These are phyloP conservation scores for Phalera bucephala DNA, from an alignment of 2,888 invertebrate genomes.

Conservation along the genomic window DNA sequence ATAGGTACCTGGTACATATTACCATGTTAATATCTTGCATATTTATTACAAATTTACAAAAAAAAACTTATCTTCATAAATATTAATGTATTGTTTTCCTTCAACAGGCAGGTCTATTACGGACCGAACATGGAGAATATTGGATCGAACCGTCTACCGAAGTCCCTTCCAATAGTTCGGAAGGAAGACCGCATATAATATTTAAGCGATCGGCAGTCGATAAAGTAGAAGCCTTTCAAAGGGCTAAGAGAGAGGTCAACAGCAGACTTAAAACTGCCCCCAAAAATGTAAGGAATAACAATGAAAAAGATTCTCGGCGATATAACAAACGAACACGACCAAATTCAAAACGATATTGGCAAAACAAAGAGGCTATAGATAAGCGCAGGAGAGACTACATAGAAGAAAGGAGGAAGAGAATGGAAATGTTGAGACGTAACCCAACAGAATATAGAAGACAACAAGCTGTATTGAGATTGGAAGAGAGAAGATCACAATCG, in stretches of 20 bases:
- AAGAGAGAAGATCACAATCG: conserved; percentile 52
- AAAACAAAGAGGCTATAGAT: conserved; percentile 84
- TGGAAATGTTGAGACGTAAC: conserved; percentile 65
- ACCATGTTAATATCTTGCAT: too few species aligned
- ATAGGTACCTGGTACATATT: too few species aligned
- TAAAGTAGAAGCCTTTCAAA: conserved; percentile 65
- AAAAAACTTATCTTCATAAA: too few species aligned
- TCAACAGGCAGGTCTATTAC: conserved; percentile 86
- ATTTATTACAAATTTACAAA: too few species aligned
- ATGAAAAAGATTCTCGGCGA: conserved; percentile 71
- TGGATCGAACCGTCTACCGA: conserved; percentile 88
- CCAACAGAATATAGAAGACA: conserved; percentile 67
- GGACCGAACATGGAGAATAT: conserved; percentile 86
- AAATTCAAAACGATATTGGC: conserved; percentile 75
- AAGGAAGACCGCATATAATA: conserved; percentile 85
- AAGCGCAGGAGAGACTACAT: conserved; percentile 60
- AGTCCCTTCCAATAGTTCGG: conserved; percentile 53
- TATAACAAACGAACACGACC: conserved; percentile 52
- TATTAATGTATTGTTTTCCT: conserved; percentile 17
- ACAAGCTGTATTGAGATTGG: conserved; percentile 55
- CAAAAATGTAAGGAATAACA: conserved; percentile 70
- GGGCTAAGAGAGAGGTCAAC: conserved; percentile 58
- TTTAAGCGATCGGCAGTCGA: conserved; percentile 87
- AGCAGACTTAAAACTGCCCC: conserved; percentile 30
- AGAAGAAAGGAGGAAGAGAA: conserved; percentile 57